Evolutionary conservation across 2,888 invertebrate species (phyloP).

Genomic region (Corythucha ciliata): DNA sequence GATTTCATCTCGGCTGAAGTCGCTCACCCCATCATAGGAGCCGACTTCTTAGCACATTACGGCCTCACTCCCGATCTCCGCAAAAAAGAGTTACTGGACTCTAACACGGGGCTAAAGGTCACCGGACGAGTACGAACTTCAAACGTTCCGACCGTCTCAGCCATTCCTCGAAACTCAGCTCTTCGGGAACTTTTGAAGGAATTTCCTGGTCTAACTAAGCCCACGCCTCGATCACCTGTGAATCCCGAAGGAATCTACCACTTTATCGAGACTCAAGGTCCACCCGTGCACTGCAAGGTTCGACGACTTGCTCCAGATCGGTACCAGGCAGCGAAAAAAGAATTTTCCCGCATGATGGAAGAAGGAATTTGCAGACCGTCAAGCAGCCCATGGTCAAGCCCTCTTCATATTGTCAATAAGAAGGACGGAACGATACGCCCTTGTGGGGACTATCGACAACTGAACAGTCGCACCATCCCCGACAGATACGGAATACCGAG

Average conservation of each 20-base stretch:
- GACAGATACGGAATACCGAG: slow-evolving; percentile 35
- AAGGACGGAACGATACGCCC: slow-evolving; percentile 32
- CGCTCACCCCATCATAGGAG: background rate
- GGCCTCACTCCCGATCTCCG: slow-evolving; percentile 23
- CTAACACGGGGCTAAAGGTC: slow-evolving; percentile 6
- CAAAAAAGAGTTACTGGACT: slow-evolving; percentile 19
- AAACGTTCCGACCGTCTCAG: background rate
- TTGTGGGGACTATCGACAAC: slow-evolving; percentile 36
- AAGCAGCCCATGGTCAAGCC: slow-evolving; percentile 34
- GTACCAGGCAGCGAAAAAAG: slow-evolving; percentile 29
- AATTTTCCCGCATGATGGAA: slow-evolving; percentile 31
- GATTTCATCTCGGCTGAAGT: slow-evolving; percentile 1
- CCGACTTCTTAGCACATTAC: slow-evolving; percentile 15
- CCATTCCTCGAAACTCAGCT: slow-evolving; percentile 10
- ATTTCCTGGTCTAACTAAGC: slow-evolving; percentile 18
- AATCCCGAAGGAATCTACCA: background rate
- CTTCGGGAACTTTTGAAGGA: background rate
- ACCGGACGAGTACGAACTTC: background rate
- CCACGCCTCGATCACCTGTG: background rate
- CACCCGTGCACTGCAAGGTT: slow-evolving; percentile 29
- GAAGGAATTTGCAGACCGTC: slow-evolving; percentile 33
- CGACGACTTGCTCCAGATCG: slow-evolving; percentile 29
- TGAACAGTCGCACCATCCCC: slow-evolving; percentile 35
- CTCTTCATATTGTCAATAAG: slow-evolving; percentile 35
- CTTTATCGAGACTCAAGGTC: slow-evolving; percentile 22